Evolutionary conservation across 2,888 invertebrate genomes (phyloP), one percentile per base, ranked within the genome.

Genomic region (Mythimna vitellina): DNA sequence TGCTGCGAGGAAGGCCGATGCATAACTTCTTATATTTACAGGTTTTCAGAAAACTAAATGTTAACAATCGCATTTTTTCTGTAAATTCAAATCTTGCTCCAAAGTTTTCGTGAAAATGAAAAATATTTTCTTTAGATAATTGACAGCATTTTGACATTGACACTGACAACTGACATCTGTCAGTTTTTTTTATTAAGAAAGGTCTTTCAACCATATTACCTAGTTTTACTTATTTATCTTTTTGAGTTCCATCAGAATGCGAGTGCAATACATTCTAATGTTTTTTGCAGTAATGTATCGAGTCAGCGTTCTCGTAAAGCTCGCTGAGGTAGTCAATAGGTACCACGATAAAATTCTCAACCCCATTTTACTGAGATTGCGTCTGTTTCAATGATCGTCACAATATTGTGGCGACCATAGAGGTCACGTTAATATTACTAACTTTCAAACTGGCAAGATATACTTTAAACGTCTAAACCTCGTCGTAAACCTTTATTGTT

Each of bases 1-100:
- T 71, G 57, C 69, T 78, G 53, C 86, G 85, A 38, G 66, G 51
- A 51, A 84, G 56, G 14, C 80, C 76, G 66, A 76, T 83, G 58
- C 70, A 84, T 60, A 83, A n/a, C 0, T 80, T 72, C 68, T 92
- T 93, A 5, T 89, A 83, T 76, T 91, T 93, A 68, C 88, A 90
- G 35, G 87, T 90, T 78, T 87, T 91, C 3, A 94, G 75, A 64
- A 93, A 86, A 86, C 91, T 92, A 80, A 93, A 92, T 2, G 92
- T 90, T 73, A 92, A 73, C 10, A 92, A 75, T 65, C 92, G 91
- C 95, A 95, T 94, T 76, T 71, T 70, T 42, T 35, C 9, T 51
- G 51, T 35, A 62, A 51, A 61, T 51, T 51, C 14, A 53, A 49
- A 46, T 17, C 9, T 49, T 32, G n/a, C 6, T 49, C 2, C 1